Base-by-base conservation (phyloP, 2,113 vertebrate genomes). In the Boulengerochromis microlepis region DNA sequence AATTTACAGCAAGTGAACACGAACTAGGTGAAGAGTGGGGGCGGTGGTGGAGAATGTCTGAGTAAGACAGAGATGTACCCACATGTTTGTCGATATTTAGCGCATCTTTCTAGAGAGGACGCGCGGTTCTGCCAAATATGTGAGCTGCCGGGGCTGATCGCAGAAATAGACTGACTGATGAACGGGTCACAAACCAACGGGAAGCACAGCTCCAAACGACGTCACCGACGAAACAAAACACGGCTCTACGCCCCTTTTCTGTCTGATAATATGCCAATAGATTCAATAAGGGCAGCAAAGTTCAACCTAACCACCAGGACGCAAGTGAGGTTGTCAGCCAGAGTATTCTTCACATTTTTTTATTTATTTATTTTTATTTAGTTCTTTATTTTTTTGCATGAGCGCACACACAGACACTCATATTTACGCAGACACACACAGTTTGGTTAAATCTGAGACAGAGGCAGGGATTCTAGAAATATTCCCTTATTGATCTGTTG, bases 401-500 rank as follows among this genome's bases (percentile, higher is more conserved):
- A 47, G 84, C 11, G 33, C 8, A 13, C 29, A n/a, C 64, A 40
- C n/a, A 53, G 47, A 66, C 78, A 33, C 8, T 53, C 61, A 10
- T 7, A 13, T 16, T 7, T 38, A 40, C 19, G 22, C 61, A 69
- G 54, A 31, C 54, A 69, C 61, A 29, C 11, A 69, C 80, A 11
- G 15, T 56, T 83, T 80, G 80, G 80, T 86, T 91, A 86, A 92
- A 89, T 91, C 40, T 33, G 88, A 94, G 81, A 92, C 84, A 89
- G 85, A 91, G 76, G 78, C 76, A 85, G 78, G 80, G 81, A 92
- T 93, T 87, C 90, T 92, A 90, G 92, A 90, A 87, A 94, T 95
- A 95, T 96, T 96, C 94, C 90, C 18, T 84, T 94, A 96, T 93
- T 92, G 91, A 96, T 93, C 95, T 93, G 91, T 95, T 95, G 89